Conservation (phyloP, 2,113 vertebrate genomes). For the Serinus canaria region DNA sequence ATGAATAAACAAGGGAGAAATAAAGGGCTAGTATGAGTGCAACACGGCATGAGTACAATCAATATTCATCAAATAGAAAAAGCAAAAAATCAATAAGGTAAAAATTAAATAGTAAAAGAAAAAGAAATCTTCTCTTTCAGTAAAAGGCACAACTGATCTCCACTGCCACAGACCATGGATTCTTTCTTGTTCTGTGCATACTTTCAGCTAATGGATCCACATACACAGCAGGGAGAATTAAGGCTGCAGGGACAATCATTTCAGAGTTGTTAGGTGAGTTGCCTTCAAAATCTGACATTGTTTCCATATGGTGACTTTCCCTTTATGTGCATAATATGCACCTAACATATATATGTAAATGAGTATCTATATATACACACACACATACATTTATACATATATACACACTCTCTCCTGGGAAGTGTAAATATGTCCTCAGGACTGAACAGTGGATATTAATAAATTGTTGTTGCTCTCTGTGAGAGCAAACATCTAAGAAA, state of each 20-base stretch:
- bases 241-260: neutral
- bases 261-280: neutral
- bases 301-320: neutral
- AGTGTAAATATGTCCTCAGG: neutral
- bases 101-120: constrained; percentile 49
- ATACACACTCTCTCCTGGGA: neutral
- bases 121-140: constrained; percentile 31
- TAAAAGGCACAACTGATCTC: neutral
- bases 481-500: neutral
- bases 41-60: constrained; percentile 6
- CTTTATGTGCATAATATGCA: neutral
- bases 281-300: neutral
- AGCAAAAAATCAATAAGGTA: constrained; percentile 55
- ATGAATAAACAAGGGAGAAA: constrained; percentile 46
- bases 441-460: neutral
- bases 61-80: constrained; percentile 61
- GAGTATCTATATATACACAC: neutral
- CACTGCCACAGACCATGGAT: neutral
- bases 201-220: neutral
- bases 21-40: constrained; percentile 6
- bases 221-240: neutral
- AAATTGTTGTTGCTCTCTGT: neutral
- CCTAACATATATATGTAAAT: neutral
- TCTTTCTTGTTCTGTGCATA: neutral
- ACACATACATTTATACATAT: neutral